Evolutionary conservation across 2,113 vertebrate genomes (phyloP).

Genomic region (Talpa occidentalis): DNA sequence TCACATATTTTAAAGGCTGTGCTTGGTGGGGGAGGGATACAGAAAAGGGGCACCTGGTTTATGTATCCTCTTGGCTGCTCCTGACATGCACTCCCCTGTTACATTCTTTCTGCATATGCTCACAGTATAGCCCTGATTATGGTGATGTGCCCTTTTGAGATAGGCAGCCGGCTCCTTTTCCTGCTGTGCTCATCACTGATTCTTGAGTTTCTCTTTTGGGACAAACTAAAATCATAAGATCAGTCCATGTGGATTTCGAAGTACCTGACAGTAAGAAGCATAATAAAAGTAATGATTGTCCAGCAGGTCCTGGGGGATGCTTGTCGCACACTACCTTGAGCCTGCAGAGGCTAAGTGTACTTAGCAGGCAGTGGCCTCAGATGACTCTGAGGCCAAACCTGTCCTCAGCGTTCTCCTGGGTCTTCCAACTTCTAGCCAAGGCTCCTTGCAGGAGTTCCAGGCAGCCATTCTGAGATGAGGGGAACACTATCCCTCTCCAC

Average conservation of each 20-base stretch:
- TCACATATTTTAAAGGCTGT: not conserved
- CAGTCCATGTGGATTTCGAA: slow-evolving; percentile 67
- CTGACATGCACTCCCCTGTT: not conserved
- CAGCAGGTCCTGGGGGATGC: slow-evolving; percentile 52
- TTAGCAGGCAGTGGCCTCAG: slow-evolving; percentile 14
- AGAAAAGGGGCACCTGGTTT: not conserved
- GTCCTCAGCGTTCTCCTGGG: not conserved
- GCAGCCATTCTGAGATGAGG: not conserved
- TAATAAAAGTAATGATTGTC: slow-evolving; percentile 74
- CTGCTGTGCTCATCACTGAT: slow-evolving; percentile 64
- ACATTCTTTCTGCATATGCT: slow-evolving; percentile 67
- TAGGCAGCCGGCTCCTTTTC: slow-evolving; percentile 52
- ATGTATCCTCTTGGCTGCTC: not conserved
- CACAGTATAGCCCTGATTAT: slow-evolving; percentile 51
- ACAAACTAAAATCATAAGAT: slow-evolving; percentile 70
- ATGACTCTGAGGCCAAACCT: not conserved
- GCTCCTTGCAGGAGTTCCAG: not conserved
- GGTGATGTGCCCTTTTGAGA: slow-evolving; percentile 77
- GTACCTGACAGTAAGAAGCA: slow-evolving; percentile 66
- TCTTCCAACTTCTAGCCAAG: not conserved
- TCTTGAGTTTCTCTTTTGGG: slow-evolving; percentile 71
- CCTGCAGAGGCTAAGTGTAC: slow-evolving; percentile 36
- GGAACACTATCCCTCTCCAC: not conserved
- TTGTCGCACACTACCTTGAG: slow-evolving; percentile 6
- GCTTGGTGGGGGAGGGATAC: not conserved